These are phyloP conservation scores for Drosophila formosana DNA, from an alignment of 2,888 invertebrate species.

Conservation along the genomic window DNA sequence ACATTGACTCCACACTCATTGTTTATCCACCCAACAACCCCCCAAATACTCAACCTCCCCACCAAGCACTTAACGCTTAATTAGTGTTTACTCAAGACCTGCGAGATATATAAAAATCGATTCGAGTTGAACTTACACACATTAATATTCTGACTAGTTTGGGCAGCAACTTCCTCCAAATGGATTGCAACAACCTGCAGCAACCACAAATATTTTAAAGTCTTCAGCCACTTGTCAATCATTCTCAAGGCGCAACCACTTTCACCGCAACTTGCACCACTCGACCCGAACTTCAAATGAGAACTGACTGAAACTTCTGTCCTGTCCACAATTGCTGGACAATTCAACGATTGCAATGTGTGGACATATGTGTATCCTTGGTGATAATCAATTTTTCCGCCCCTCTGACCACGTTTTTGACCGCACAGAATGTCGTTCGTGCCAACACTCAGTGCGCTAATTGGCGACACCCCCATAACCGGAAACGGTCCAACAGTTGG, in stretches of 20 bases:
- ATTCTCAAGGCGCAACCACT: conserved; percentile 27
- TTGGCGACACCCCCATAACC: conserved; percentile 40
- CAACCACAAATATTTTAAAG: conserved; percentile 48
- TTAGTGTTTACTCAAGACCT: conserved; percentile 56
- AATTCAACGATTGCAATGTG: conserved; percentile 57
- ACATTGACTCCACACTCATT: conserved; percentile 29
- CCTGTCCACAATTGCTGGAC: conserved; percentile 8
- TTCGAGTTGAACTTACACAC: conserved; percentile 87
- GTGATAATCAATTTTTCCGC: conserved; percentile 75
- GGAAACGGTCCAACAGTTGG: background rate
- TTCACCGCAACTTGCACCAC: conserved; percentile 36
- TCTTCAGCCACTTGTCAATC: conserved; percentile 33
- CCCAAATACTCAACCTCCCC: conserved; percentile 4
- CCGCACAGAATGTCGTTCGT: conserved; percentile 43
- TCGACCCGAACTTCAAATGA: conserved; percentile 51
- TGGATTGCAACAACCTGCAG: conserved; percentile 24
- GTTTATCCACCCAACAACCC: conserved; percentile 29
- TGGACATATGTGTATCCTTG: conserved; percentile 72
- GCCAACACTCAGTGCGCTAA: conserved; percentile 53
- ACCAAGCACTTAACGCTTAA: conserved; percentile 38
- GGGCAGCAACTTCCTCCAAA: conserved; percentile 75
- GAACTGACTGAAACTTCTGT: conserved; percentile 44
- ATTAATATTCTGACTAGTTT: conserved; percentile 90
- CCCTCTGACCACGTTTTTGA: conserved; percentile 13
- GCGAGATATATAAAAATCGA: conserved; percentile 25